Percentiles rank a stretch among this genome's conserved stretches.
Evolutionary conservation across 64 coral and sea anemone genomes (phyloP).

Genomic region (Acropora yongei): DNA sequence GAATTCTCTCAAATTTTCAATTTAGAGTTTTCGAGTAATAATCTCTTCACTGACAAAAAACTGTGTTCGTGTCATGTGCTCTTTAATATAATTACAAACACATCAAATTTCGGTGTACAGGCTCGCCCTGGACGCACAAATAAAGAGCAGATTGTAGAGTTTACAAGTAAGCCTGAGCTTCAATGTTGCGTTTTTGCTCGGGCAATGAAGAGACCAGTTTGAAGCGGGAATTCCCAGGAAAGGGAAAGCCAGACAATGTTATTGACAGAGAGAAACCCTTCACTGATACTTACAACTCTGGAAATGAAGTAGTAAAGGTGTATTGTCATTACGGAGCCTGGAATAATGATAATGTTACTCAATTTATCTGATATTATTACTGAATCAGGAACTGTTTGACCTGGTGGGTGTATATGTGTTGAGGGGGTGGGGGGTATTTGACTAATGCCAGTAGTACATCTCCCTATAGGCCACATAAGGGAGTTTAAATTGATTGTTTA

Average conservation of each 20-base stretch:
- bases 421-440: conserved; percentile 22
- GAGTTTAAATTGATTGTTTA: conserved; percentile 35
- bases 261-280: conserved; percentile 65
- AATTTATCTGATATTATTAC: conserved; percentile 47
- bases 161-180: conserved; percentile 55
- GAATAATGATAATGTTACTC: conserved; percentile 55
- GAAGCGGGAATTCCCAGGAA: conserved; percentile 61
- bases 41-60: too few species aligned
- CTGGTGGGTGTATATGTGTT: conserved; percentile 12
- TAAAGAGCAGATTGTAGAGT: conserved; percentile 60
- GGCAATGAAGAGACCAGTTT: conserved; percentile 53
- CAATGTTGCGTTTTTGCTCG: conserved; percentile 56
- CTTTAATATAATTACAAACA: background rate
- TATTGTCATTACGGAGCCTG: conserved; percentile 66
- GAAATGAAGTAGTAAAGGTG: conserved; percentile 61
- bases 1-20: too few species aligned
- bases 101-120: conserved; percentile 48
- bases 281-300: conserved; percentile 48
- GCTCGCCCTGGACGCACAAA: conserved; percentile 28
- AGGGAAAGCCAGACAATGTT: conserved; percentile 49
- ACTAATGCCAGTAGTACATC: conserved; percentile 44
- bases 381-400: conserved; percentile 19
- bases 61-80: too few species aligned
- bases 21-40: too few species aligned
- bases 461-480: conserved; percentile 62